A percentile compares a stretch with the other conserved stretches of the same genome.
These are phyloP conservation scores for Drosophila suboccidentalis DNA, from an alignment of 2,888 invertebrate species.

Conservation along the genomic window DNA sequence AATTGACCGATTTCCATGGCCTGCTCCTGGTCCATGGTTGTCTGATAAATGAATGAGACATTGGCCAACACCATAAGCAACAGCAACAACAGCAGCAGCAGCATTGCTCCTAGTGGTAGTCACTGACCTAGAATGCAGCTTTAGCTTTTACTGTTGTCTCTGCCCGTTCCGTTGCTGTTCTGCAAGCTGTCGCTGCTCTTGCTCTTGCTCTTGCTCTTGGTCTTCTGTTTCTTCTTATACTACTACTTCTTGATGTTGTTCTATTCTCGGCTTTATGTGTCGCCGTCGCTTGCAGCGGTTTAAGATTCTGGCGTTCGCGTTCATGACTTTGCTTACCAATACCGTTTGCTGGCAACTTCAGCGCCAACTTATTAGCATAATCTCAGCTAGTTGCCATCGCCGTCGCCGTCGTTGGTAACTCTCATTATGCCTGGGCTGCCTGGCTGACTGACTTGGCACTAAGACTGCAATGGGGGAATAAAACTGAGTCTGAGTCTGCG, in stretches of 20 bases:
- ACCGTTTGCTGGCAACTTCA: slow-evolving; percentile 70
- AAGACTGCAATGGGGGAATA: slow-evolving; percentile 1
- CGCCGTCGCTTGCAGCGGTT: slow-evolving; percentile 68
- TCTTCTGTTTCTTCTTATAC: slow-evolving; percentile 19
- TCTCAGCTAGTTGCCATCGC: slow-evolving; percentile 56
- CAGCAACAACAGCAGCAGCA: slow-evolving; percentile 33
- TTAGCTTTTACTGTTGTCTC: slow-evolving; percentile 78
- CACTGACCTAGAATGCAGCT: slow-evolving; percentile 79
- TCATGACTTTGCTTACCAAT: slow-evolving; percentile 64
- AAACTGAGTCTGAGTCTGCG: slow-evolving; percentile 1
- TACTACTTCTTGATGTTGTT: slow-evolving; percentile 25
- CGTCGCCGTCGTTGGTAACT: slow-evolving; percentile 31
- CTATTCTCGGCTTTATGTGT: slow-evolving; percentile 65
- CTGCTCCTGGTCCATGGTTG: slow-evolving; percentile 44
- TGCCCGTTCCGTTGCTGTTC: slow-evolving; percentile 68
- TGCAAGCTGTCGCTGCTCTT: slow-evolving; percentile 54
- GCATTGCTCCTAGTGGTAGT: slow-evolving; percentile 60
- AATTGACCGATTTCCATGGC: slow-evolving; percentile 76
- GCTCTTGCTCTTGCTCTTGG: slow-evolving; percentile 34
- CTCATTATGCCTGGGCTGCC: slow-evolving; percentile 66
- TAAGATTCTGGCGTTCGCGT: slow-evolving; percentile 35
- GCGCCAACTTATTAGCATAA: slow-evolving; percentile 80
- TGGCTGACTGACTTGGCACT: slow-evolving; percentile 22
- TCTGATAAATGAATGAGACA: slow-evolving; percentile 78
- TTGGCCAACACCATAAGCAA: slow-evolving; percentile 72